Percentiles rank a stretch among this genome's conserved stretches.
phyloP scores from a whole-genome alignment of 2,797 vertebrate species.

The Microhierax caerulescens region DNA sequence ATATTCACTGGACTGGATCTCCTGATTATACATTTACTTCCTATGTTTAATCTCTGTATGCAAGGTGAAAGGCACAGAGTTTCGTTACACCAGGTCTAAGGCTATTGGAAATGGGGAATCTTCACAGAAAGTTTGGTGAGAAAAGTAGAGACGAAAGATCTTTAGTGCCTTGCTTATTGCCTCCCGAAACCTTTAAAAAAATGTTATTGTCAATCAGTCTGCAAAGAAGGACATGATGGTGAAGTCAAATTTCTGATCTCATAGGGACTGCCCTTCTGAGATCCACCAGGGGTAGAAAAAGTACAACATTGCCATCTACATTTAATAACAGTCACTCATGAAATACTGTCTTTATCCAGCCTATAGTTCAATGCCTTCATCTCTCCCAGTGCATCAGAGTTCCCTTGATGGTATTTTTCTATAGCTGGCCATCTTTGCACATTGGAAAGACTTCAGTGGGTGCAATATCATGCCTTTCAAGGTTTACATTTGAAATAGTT shows the following conservation, averaged over 20 bases:
- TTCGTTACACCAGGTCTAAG: neutral
- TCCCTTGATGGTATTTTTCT: neutral
- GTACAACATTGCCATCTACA: constrained; percentile 41
- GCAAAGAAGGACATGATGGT: neutral
- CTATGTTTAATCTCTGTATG: neutral
- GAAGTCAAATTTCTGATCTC: neutral
- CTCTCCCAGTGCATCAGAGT: neutral
- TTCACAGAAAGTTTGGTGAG: neutral
- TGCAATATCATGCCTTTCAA: neutral
- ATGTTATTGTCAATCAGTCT: neutral
- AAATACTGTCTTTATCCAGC: neutral
- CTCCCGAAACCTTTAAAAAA: neutral
- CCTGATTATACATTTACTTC: neutral
- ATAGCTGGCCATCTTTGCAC: neutral
- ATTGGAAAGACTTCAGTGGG: constrained; percentile 5
- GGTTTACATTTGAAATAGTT: constrained; percentile 17
- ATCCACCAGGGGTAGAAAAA: neutral
- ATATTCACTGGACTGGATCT: neutral
- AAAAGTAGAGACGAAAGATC: neutral
- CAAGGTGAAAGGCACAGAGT: neutral
- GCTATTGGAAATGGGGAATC: neutral
- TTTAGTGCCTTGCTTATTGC: neutral
- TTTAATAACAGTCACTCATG: neutral
- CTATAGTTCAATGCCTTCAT: neutral
- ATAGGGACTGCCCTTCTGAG: neutral